Conservation (phyloP, 1,140 invertebrate genomes). For the Globodera ellingtonae region DNA sequence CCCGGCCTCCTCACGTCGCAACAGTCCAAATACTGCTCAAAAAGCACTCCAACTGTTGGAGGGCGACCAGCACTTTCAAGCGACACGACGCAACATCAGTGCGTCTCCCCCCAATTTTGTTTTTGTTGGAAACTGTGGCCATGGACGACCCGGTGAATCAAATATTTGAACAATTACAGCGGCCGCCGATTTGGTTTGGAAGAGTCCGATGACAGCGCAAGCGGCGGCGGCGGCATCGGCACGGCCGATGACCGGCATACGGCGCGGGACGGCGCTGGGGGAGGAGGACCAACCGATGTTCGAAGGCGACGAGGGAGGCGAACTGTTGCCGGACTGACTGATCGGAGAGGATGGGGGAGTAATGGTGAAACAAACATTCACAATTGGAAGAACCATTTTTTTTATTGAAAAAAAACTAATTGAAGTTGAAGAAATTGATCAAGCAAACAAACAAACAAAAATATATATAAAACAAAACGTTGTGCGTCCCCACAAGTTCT, state of each 20-base stretch:
- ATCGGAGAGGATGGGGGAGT: constrained; percentile 23
- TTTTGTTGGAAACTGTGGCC: background rate
- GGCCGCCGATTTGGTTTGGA: constrained; percentile 71
- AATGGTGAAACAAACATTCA: background rate
- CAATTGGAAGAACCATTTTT: background rate
- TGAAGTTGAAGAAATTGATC: background rate
- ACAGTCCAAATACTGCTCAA: constrained; percentile 29
- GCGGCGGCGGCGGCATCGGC: constrained; percentile 73
- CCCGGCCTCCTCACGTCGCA: constrained; percentile 23
- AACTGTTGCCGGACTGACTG: constrained; percentile 79
- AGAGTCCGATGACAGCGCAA: constrained; percentile 74
- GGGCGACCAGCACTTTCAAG: constrained; percentile 42
- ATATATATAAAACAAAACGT: background rate
- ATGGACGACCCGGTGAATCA: background rate
- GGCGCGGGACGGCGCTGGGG: constrained; percentile 68
- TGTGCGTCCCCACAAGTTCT: background rate
- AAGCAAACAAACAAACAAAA: background rate
- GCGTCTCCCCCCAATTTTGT: background rate
- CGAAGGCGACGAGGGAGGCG: constrained; percentile 77
- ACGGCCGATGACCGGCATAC: constrained; percentile 77
- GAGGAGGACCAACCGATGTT: constrained; percentile 76
- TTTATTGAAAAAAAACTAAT: background rate
- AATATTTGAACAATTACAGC: constrained; percentile 40
- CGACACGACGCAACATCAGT: constrained; percentile 56
- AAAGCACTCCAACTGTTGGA: constrained; percentile 45